Evolutionary conservation across 2,113 vertebrate species (phyloP).

Genomic region (Brachypodius melanocephalos): DNA sequence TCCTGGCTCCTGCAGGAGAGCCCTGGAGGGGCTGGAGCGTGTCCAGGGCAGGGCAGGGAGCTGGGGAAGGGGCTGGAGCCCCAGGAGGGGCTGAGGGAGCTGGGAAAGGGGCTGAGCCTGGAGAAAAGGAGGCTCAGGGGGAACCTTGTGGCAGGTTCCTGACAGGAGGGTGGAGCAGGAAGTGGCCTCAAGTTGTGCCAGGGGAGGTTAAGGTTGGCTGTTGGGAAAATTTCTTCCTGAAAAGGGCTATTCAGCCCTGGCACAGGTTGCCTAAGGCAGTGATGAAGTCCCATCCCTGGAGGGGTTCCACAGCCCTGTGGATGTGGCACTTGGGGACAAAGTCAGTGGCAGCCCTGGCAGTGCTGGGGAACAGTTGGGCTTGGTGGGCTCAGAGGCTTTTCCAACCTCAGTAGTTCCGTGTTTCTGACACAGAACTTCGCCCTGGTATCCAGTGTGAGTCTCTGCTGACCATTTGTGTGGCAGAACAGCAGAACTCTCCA

Average conservation of each 20-base stretch:
- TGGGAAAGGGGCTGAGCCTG: not conserved
- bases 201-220: not conserved
- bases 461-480: not conserved
- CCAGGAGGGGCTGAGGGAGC: not conserved
- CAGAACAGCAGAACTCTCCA: not conserved
- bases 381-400: not conserved
- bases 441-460: not conserved
- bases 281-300: not conserved
- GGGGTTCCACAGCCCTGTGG: not conserved
- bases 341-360: not conserved
- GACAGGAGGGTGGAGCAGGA: not conserved
- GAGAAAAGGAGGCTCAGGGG: not conserved
- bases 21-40: not conserved
- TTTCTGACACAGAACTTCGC: rapidly evolving
- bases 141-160: not conserved
- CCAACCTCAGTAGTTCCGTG: rapidly evolving
- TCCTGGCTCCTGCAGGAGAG: not conserved
- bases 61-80: not conserved
- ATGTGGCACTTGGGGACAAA: rapidly evolving
- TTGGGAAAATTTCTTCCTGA: not conserved
- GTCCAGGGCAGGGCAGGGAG: not conserved
- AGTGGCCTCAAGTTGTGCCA: not conserved
- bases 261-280: not conserved
- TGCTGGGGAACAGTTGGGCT: not conserved
- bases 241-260: not conserved